Base-by-base conservation (phyloP, 2,888 invertebrate genomes). In the Spisula subtruncata region DNA sequence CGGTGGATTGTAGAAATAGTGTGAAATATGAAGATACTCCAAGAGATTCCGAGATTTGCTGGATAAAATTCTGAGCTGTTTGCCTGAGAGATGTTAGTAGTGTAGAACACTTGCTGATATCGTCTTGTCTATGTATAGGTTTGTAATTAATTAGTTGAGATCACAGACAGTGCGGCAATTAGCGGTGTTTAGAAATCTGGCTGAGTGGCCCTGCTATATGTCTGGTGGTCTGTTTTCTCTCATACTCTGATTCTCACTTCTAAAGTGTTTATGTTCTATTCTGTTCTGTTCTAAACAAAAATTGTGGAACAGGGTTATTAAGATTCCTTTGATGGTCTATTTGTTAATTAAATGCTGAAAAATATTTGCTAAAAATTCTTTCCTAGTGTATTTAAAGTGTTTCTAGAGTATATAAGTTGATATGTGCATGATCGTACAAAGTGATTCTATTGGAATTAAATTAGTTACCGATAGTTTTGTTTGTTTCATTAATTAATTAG, bases 131-230 rank as follows among this genome's bases (percentile, higher is more conserved):
- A 35, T 35, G 35, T 71, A 56, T 80, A 80, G 85, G 86, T 85
- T 82, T 81, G 87, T 91, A 91, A 92, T 92, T 92, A 91, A 91
- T 92, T 91, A 89, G 87, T 41, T 81, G 84, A 87, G 89, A 91
- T 90, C 87, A 90, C 85, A 79, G 71, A 60, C 86, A 87, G 90
- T 86, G 81, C 81, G 84, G 89, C 86, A 92, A 92, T 92, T 92
- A 90, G 89, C 87, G 60, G 56, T 86, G 87, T 92, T 92, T 90
- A 89, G 84, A 83, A 80, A 54, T 79, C 87, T 60, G 60, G 83
- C 83, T 83, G 89, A 88, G 90, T 85, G 84, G 87, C 85, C 89
- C 86, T 91, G 85, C 85, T 83, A 80, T 85, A 84, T 51, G 88
- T 90, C 92, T 91, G 92, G 92, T 89, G 48, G 88, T 87, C 92